These are phyloP conservation scores for Tichodroma muraria DNA, from an alignment of 2,113 vertebrate genomes.

Conservation along the genomic window DNA sequence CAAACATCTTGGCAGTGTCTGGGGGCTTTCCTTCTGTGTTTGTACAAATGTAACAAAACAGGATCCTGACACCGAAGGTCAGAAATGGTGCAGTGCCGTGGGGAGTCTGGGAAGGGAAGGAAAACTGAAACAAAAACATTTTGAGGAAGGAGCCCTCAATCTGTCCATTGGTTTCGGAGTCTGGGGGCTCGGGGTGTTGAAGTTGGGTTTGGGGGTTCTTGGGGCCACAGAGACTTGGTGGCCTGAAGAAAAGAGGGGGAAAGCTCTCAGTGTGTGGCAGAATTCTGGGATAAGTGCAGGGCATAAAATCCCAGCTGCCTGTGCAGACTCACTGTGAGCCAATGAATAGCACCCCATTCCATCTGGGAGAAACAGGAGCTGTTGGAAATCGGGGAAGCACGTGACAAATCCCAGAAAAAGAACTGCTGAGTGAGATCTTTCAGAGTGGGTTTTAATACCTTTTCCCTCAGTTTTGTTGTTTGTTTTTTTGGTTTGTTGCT, in stretches of 20 bases:
- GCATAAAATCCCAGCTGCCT: background rate
- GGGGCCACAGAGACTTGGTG: background rate
- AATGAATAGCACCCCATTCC: accelerated
- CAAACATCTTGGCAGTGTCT: background rate
- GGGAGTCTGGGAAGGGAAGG: background rate
- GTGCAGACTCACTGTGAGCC: background rate
- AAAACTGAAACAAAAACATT: background rate
- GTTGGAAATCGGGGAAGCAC: accelerated
- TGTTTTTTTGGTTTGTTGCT: background rate
- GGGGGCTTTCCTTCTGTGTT: background rate
- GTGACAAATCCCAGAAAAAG: background rate
- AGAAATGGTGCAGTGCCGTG: background rate
- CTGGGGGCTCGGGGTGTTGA: background rate
- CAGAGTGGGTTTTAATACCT: background rate
- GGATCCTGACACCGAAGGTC: background rate
- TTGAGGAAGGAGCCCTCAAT: background rate
- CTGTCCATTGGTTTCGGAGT: accelerated
- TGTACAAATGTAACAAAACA: background rate
- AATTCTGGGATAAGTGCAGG: background rate
- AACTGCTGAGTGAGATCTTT: background rate
- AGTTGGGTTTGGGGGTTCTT: background rate
- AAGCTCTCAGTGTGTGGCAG: background rate
- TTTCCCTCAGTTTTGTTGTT: background rate
- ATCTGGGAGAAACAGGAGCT: background rate
- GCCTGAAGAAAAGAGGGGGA: background rate